Base-by-base conservation (phyloP, 2,888 invertebrate genomes). In the Byasa hedistus region DNA sequence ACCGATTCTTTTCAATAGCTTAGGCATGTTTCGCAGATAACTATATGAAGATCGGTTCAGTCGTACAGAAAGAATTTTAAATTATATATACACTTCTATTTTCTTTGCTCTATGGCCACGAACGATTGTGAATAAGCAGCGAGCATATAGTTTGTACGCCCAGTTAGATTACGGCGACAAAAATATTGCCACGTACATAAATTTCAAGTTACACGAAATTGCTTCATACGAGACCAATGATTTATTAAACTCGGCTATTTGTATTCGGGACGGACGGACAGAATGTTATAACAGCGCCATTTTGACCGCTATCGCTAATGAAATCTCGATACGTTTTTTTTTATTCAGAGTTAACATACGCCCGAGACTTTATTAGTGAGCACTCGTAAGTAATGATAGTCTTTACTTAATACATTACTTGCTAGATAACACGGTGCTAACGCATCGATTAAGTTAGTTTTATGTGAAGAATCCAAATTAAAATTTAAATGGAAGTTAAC, bases 121-220 rank as follows among this genome's bases (percentile, higher is more conserved):
- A n/a, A 57, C n/a, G 15, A 51, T 36, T 57, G 57, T 36, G 57
- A 56, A 7, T 36, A 56, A 62, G 62, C 55, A 10, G 15, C 32
- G 44, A 21, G 24, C 52, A 52, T 61, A 24, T 44, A 27, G 27
- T 5, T 27, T 24, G 57, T 62, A 57, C 24, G 61, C 62, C 58
- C 54, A 58, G 32, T 62, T 66, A 58, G 62, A 66, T 61, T 65
- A 65, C 39, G 56, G 60, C 60, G 65, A 66, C 65, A 66, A 66
- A 65, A 66, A 66, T 66, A 66, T 66, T 66, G 65, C 61, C 51
- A 44, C 57, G 57, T 66, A 51, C 65, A 66, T 66, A 66, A 66
- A 66, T 66, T 61, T 57, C 52, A 61, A 36, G 48, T 57, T 51
- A 61, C 61, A 66, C 61, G 36, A 57, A 61, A 51, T 61, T 57